Conservation (phyloP, 2,888 invertebrate genomes). For the Lypha dubia region DNA sequence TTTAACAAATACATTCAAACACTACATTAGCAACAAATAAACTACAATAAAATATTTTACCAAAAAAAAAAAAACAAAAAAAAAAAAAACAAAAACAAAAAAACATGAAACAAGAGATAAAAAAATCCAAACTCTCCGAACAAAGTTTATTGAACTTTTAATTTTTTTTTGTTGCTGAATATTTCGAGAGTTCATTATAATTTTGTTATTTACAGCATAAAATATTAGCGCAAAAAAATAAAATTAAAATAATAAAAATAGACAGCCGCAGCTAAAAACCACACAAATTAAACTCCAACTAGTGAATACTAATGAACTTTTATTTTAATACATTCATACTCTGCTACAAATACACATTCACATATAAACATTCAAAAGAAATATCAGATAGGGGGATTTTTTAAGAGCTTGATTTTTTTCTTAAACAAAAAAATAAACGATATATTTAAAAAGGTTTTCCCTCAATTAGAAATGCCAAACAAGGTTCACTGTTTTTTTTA, state of each 20-base stretch:
- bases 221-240: slow-evolving; percentile 65
- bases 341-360: neutral
- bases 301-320: slow-evolving; percentile 74
- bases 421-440: neutral
- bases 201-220: slow-evolving; percentile 70
- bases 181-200: slow-evolving; percentile 67
- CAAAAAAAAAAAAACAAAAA: slow-evolving; percentile 17
- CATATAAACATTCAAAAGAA: neutral
- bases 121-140: slow-evolving; percentile 25
- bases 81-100: slow-evolving; percentile 11
- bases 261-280: slow-evolving; percentile 68
- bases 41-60: neutral
- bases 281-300: slow-evolving; percentile 68
- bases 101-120: too few relatives aligned
- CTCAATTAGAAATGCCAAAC: too few relatives aligned
- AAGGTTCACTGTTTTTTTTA: too few relatives aligned
- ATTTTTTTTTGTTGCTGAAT: slow-evolving; percentile 63
- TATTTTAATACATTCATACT: slow-evolving; percentile 19
- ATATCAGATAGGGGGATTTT: neutral
- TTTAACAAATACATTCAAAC: slow-evolving; percentile 15
- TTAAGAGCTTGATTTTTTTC: slow-evolving; percentile 7
- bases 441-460: too few relatives aligned
- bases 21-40: slow-evolving; percentile 24
- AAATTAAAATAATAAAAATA: slow-evolving; percentile 24
- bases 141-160: slow-evolving; percentile 80